Evolutionary conservation across 1,140 invertebrate genomes (phyloP).

Genomic region (Cyphomyrmex costatus): DNA sequence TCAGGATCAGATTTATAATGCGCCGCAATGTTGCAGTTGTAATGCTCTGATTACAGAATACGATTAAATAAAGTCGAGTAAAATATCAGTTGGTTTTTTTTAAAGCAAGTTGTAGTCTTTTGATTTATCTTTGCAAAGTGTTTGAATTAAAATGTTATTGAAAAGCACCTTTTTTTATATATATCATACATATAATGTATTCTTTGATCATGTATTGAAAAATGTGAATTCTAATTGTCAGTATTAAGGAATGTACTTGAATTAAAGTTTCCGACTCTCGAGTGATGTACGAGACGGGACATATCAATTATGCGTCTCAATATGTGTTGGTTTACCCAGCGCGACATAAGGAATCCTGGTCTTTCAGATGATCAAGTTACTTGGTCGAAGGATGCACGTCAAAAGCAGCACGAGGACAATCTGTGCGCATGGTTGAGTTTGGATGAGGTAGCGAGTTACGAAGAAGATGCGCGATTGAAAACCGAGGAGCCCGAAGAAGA

Average conservation of each 20-base stretch:
- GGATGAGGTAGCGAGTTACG: constrained; percentile 63
- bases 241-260: no score
- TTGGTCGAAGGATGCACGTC: constrained; percentile 37
- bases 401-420: constrained; percentile 45
- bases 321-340: not conserved
- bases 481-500: constrained; percentile 72
- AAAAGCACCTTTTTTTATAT: not conserved
- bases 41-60: not conserved
- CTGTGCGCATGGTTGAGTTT: constrained; percentile 67
- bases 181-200: not conserved
- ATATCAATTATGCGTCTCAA: constrained; percentile 1
- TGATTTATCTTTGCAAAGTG: not conserved
- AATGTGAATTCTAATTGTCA: constrained; percentile 11
- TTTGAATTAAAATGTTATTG: not conserved
- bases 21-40: constrained; percentile 7
- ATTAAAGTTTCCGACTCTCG: not conserved
- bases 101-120: not conserved
- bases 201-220: not conserved
- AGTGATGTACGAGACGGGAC: not conserved
- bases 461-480: constrained; percentile 68
- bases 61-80: not conserved
- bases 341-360: constrained; percentile 47
- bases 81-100: not conserved
- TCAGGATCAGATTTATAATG: constrained; percentile 4
- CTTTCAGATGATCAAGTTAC: constrained; percentile 71